Evolutionary conservation across 30 jellyfish, hydroid and myxozoan species (phyloP).

Genomic region (Hydractinia echinata): DNA sequence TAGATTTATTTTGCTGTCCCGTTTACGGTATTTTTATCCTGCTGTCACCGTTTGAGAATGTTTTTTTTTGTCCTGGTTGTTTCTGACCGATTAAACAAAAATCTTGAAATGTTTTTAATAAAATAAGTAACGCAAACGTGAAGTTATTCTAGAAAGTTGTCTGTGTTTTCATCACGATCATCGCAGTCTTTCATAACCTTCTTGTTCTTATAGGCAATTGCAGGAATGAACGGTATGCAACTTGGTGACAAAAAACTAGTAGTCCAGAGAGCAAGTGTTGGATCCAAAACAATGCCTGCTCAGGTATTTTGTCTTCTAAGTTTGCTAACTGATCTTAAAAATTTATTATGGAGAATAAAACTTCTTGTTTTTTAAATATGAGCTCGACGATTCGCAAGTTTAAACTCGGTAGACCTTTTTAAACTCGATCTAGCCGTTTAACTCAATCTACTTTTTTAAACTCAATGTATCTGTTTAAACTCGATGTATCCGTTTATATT

Average conservation of each 20-base stretch:
- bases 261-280: constrained; percentile 98
- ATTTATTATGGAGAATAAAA: too few species aligned
- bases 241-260: constrained; percentile 90
- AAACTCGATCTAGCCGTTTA: too few species aligned
- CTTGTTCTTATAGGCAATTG: constrained; percentile 70
- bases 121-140: not conserved
- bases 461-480: too few species aligned
- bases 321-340: too few species aligned
- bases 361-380: too few species aligned
- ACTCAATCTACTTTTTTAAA: too few species aligned
- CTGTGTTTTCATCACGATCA: too few species aligned
- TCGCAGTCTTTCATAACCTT: not conserved
- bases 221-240: constrained; percentile 99
- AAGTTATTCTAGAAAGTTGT: not conserved
- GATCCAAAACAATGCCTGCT: constrained; percentile 77
- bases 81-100: not conserved
- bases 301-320: constrained; percentile 34
- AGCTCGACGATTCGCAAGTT: too few species aligned
- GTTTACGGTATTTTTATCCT: not conserved
- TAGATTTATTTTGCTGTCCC: not conserved
- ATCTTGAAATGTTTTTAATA: not conserved
- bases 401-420: too few species aligned
- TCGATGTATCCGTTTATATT: too few species aligned
- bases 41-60: not conserved
- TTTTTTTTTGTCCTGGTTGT: not conserved